Conservation (phyloP, 2,888 invertebrate species). For the Chesias legatella region DNA sequence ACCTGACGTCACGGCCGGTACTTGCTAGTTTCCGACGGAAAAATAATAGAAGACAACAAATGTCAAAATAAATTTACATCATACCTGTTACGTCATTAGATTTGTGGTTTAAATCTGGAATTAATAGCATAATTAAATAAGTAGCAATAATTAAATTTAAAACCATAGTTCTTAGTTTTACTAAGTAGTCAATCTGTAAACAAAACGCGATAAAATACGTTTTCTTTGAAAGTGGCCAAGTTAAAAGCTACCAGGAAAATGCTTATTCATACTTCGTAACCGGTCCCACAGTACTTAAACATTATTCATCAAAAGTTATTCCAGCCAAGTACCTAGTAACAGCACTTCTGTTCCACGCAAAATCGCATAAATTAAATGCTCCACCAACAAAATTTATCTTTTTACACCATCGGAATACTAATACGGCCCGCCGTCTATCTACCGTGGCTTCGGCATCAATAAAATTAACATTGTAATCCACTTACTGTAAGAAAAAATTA, state of each 20-base stretch:
- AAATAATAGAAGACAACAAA: too few relatives aligned
- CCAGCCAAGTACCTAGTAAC: constrained; percentile 32
- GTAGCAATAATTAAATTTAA: too few relatives aligned
- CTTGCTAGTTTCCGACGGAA: too few relatives aligned
- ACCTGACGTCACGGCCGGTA: too few relatives aligned
- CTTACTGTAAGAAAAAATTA: constrained; percentile 69
- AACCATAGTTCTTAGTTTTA: too few relatives aligned
- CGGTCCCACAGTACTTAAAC: constrained; percentile 13
- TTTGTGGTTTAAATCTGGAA: too few relatives aligned
- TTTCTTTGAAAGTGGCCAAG: not conserved
- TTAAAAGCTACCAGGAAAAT: constrained; percentile 7
- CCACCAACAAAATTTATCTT: constrained; percentile 74
- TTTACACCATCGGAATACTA: constrained; percentile 75
- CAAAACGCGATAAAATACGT: too few relatives aligned
- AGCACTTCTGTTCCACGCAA: constrained; percentile 44
- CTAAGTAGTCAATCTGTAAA: too few relatives aligned
- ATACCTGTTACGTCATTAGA: too few relatives aligned
- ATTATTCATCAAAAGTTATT: constrained; percentile 26
- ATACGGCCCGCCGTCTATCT: constrained; percentile 59
- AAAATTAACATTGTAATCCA: constrained; percentile 79
- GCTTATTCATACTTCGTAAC: constrained; percentile 11
- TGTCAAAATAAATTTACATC: too few relatives aligned
- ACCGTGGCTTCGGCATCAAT: constrained; percentile 69
- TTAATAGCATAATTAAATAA: too few relatives aligned
- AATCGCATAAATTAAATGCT: constrained; percentile 74